phyloP scores from a whole-genome alignment of 1,140 invertebrate species.

The Cardiocondyla obscurior region DNA sequence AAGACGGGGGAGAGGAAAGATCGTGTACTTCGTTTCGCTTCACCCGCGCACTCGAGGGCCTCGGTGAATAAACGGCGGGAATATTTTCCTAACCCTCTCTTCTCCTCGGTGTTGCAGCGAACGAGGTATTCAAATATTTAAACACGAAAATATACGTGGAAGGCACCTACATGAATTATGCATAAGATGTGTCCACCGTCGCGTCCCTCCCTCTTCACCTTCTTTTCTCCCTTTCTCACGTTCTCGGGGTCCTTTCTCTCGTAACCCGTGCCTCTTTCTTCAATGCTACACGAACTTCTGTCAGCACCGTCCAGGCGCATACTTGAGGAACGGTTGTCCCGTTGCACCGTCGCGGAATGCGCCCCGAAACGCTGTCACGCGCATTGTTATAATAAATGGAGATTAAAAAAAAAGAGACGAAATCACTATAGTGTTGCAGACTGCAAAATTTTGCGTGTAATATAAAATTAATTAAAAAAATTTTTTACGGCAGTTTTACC shows the following conservation, averaged over 20 bases:
- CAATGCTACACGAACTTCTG: conserved; percentile 55
- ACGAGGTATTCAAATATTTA: conserved; percentile 83
- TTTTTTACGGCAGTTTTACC: background rate
- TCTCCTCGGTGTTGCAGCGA: conserved; percentile 73
- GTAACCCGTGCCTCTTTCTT: conserved; percentile 44
- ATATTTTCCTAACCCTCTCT: conserved; percentile 75
- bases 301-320: conserved; percentile 21
- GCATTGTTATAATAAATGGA: background rate
- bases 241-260: conserved; percentile 45
- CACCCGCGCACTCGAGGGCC: conserved; percentile 34
- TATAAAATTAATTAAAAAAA: background rate
- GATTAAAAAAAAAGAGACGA: background rate
- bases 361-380: background rate
- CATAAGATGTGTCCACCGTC: conserved; percentile 76
- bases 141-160: conserved; percentile 82
- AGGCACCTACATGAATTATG: conserved; percentile 80
- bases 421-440: background rate
- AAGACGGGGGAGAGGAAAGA: background rate
- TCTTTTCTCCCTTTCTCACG: conserved; percentile 59
- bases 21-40: conserved; percentile 22
- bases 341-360: background rate
- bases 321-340: conserved; percentile 3
- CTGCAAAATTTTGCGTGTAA: background rate
- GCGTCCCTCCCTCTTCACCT: conserved; percentile 50
- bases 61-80: conserved; percentile 73